Base-by-base conservation (phyloP, 2,888 invertebrate genomes). In the Zelleria hepariella region DNA sequence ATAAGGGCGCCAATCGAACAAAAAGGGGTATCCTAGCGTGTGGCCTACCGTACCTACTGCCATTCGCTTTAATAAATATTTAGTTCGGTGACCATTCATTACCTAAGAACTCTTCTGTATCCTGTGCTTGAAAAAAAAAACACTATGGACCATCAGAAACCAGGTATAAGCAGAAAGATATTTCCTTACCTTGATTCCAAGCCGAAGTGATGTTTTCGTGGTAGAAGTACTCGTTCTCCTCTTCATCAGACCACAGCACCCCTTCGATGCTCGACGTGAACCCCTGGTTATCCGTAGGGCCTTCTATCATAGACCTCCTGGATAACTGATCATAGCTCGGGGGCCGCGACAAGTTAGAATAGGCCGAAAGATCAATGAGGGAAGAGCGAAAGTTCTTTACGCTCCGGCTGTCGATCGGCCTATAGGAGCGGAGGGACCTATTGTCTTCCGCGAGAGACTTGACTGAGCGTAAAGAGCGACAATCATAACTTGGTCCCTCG, bases 231-330 rank as follows among this genome's bases (percentile, higher is more conserved):
- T 88, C 88, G 62, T 81, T 88, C 60, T 89, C 89, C 65, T 89
- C 89, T 64, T 89, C 89, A 77, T 89, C 89, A 1, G 89, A 89
- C 89, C 89, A 89, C 66, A 89, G 77, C 23, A 89, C 89, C 0
- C 89, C 89, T 66, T 89, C 89, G 32, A 89, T 89, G 63, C 89
- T 89, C 18, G 89, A 89, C n/a, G 87, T 88, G 3, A 79, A 82
- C 53, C 77, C 80, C 5, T 67, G 74, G 0, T 85, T 85, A 15
- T 42, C 32, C 0, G 32, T 42, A 0, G 75, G 8, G 7, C 49
- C 73, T 42, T 87, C 88, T 1, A 85, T 78, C 25, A 86, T 65
- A 6, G 89, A 89, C 66, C 89, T 73, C 5, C 89, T 68, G 3
- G 88, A 89, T 62, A 88, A 62, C 72, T 86, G 87, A 49, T 88